These are phyloP conservation scores for Agapornis canus DNA, from an alignment of 2,797 vertebrate genomes.

Conservation along the genomic window DNA sequence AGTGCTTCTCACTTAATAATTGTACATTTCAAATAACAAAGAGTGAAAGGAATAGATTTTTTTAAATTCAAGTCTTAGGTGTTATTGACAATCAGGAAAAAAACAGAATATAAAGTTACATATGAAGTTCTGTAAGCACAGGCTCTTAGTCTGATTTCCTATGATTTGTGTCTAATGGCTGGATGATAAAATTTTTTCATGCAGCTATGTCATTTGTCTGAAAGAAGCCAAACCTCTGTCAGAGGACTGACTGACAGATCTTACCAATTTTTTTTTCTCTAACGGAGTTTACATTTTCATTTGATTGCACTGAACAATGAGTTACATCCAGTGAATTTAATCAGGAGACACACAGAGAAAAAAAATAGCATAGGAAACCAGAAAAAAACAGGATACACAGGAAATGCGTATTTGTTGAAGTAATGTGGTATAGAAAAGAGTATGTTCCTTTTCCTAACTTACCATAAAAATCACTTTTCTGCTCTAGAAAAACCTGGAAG, in stretches of 20 bases:
- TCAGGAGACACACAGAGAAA: background rate
- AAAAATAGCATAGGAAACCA: background rate
- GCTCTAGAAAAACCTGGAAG: slow-evolving; percentile 62
- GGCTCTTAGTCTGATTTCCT: background rate
- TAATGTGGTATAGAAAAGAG: background rate
- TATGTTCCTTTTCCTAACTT: background rate
- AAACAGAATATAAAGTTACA: background rate
- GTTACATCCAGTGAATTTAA: background rate
- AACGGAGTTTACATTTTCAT: background rate
- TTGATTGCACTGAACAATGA: background rate
- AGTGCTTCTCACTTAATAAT: background rate
- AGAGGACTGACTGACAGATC: background rate
- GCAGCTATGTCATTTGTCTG: background rate
- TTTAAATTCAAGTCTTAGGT: background rate
- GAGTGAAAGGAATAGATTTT: background rate
- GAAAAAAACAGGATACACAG: background rate
- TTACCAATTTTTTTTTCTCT: background rate
- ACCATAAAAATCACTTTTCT: slow-evolving; percentile 9
- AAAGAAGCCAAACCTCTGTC: background rate
- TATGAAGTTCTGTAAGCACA: background rate
- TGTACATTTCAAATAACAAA: background rate
- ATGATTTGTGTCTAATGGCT: background rate
- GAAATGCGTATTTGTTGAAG: background rate
- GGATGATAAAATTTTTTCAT: background rate
- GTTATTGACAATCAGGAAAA: background rate